These are phyloP conservation scores for Tetrapedia diversipes DNA, from an alignment of 2,888 invertebrate species.

Conservation along the genomic window DNA sequence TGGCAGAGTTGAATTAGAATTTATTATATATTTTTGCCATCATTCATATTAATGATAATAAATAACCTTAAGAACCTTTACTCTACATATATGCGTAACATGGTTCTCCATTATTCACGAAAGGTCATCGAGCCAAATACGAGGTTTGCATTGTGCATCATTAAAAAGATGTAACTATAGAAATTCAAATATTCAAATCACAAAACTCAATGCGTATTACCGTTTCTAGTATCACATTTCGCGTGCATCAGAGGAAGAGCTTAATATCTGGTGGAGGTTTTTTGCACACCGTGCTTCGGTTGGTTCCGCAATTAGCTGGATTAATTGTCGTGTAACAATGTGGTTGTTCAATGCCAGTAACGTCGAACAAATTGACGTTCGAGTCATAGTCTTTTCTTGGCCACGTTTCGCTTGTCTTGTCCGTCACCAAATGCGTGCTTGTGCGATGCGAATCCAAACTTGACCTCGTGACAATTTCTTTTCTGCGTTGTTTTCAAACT, in stretches of 20 bases:
- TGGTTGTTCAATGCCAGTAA: background rate
- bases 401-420: slow-evolving; percentile 62
- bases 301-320: background rate
- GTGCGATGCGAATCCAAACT: slow-evolving; percentile 80
- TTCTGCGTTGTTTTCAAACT: too few species aligned
- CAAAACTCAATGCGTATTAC: background rate
- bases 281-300: too few species aligned
- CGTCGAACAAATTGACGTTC: background rate
- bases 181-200: too few species aligned
- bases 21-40: too few species aligned
- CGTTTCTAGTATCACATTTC: background rate
- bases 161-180: background rate
- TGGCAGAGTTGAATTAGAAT: too few species aligned
- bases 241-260: too few species aligned
- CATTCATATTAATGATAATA: too few species aligned
- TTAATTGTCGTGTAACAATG: background rate
- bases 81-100: too few species aligned
- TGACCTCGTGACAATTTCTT: too few species aligned
- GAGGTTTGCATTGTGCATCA: background rate
- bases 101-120: too few species aligned
- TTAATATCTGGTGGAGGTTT: too few species aligned
- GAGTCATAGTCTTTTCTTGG: background rate
- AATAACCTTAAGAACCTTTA: too few species aligned
- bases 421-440: slow-evolving; percentile 75
- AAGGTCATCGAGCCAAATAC: background rate